Evolutionary conservation across 1,140 invertebrate species (phyloP).

Genomic region (Aplysia californica): DNA sequence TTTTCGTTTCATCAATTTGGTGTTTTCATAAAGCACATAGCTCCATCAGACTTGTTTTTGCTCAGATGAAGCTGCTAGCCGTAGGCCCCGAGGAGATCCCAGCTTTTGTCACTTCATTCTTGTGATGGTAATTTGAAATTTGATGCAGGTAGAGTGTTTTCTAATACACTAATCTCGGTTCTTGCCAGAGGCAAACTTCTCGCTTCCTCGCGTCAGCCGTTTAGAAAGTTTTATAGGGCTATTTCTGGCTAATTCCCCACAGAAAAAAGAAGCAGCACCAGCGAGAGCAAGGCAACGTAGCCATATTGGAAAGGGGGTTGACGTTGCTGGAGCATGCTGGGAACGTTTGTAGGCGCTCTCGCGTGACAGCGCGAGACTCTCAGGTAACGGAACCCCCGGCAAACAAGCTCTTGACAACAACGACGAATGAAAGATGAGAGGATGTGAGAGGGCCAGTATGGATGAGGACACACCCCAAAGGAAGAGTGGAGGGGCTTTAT

Average conservation of each 20-base stretch:
- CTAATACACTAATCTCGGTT: constrained; percentile 29
- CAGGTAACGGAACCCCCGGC: no score
- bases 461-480: no score
- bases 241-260: neutral
- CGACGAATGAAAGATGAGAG: no score
- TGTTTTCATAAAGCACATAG: constrained; percentile 36
- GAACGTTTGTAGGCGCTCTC: no score
- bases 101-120: constrained; percentile 13
- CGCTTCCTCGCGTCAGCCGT: neutral
- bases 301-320: no score
- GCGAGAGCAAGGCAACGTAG: neutral
- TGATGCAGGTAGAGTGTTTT: constrained; percentile 23
- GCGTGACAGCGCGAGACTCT: no score
- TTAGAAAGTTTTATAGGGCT: neutral
- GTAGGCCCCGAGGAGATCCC: neutral
- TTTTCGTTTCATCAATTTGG: constrained; percentile 34
- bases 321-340: no score
- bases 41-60: constrained; percentile 18
- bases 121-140: constrained; percentile 36
- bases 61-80: neutral
- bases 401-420: no score
- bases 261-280: neutral
- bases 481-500: no score
- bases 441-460: no score
- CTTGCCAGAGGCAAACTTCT: neutral